These are phyloP conservation scores for Vespertilio murinus DNA, from an alignment of 2,797 vertebrate species.

Conservation along the genomic window DNA sequence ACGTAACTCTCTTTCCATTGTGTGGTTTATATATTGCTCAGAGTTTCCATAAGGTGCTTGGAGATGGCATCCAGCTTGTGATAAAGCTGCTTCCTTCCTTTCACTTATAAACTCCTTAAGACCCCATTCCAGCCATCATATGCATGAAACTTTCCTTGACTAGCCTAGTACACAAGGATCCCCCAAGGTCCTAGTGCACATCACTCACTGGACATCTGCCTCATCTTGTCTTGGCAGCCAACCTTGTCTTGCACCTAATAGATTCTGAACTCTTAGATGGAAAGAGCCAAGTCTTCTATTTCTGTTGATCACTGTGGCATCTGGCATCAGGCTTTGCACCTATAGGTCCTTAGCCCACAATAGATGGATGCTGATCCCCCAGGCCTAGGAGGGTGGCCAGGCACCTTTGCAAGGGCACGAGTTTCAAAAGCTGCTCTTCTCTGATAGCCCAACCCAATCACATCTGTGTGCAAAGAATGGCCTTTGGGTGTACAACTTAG, in stretches of 20 bases:
- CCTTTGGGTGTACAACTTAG: neutral
- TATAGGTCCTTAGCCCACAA: neutral
- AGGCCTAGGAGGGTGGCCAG: neutral
- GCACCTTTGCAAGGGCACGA: neutral
- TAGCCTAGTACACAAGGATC: neutral
- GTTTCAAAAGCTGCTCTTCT: neutral
- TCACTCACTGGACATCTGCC: neutral
- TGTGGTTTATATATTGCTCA: neutral
- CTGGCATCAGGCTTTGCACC: neutral
- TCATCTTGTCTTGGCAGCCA: neutral
- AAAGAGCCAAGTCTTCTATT: neutral
- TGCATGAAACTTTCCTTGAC: neutral
- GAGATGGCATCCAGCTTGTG: neutral
- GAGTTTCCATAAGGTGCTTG: neutral
- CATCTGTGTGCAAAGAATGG: neutral
- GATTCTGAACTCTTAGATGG: neutral
- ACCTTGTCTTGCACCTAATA: neutral
- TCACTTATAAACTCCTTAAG: neutral
- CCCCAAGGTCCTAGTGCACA: too few species aligned
- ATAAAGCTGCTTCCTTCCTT: neutral
- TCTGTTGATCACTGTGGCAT: neutral
- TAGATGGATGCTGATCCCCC: neutral
- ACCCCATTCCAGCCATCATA: neutral
- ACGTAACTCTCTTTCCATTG: neutral
- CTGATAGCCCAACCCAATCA: neutral